Conservation (phyloP, 2,113 vertebrate genomes). For the Stomatorhinus ivindoensis region DNA sequence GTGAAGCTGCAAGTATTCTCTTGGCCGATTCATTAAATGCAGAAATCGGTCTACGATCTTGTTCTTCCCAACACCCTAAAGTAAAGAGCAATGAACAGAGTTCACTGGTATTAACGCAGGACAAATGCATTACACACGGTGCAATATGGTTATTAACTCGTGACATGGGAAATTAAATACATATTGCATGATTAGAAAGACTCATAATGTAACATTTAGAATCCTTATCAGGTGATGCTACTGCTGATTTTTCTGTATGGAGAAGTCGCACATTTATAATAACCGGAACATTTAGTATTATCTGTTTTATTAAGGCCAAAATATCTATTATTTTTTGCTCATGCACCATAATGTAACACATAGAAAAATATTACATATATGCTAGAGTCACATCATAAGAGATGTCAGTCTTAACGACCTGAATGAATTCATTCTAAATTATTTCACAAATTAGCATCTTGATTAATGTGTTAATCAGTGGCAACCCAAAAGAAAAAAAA, state of each 20-base stretch:
- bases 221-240: not conserved
- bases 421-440: not conserved
- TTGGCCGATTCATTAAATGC: constrained; percentile 86
- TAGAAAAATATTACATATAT: not conserved
- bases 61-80: constrained; percentile 94
- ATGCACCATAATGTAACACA: not conserved
- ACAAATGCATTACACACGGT: not conserved
- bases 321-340: not conserved
- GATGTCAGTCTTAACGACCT: not conserved
- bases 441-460: not conserved
- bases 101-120: not conserved
- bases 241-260: not conserved
- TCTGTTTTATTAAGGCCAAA: not conserved
- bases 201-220: not conserved
- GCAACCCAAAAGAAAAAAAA: not conserved
- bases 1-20: constrained; percentile 94
- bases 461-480: not conserved
- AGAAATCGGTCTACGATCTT: constrained; percentile 94
- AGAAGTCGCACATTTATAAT: not conserved
- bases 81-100: constrained; percentile 10
- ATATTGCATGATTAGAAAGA: not conserved
- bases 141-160: not conserved
- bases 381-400: not conserved
- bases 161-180: not conserved
- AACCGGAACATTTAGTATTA: not conserved